These are phyloP conservation scores for Ditylenchus dipsaci DNA, from an alignment of 1,140 invertebrate species.

Conservation along the genomic window DNA sequence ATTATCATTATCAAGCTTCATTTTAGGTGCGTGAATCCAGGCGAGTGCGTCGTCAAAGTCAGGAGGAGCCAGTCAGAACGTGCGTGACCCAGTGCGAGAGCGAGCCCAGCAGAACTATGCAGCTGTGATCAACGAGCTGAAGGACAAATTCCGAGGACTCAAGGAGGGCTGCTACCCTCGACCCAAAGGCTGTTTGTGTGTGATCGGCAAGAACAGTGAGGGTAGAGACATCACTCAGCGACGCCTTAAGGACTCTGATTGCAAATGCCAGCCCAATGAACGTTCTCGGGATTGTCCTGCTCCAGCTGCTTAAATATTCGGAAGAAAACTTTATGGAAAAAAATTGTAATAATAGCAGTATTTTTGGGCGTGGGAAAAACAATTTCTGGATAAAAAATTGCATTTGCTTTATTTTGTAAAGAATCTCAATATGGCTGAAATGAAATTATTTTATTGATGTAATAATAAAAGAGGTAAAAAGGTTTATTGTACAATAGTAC, in stretches of 20 bases:
- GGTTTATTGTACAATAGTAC: too few relatives aligned
- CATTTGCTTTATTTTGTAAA: too few relatives aligned
- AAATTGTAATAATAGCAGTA: too few relatives aligned
- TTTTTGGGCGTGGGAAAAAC: too few relatives aligned
- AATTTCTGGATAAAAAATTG: too few relatives aligned
- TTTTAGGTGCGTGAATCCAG: neutral
- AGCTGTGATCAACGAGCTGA: constrained; percentile 44
- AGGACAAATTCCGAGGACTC: constrained; percentile 40
- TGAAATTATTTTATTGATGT: neutral
- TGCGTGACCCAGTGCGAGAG: constrained; percentile 44
- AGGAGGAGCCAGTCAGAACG: constrained; percentile 33
- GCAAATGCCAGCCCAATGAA: constrained; percentile 42
- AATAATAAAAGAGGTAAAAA: too few relatives aligned
- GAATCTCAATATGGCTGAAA: neutral
- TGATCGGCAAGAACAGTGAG: constrained; percentile 38
- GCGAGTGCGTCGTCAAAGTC: constrained; percentile 3
- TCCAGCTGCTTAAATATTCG: constrained; percentile 30
- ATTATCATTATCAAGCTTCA: neutral
- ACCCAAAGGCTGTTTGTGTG: constrained; percentile 48
- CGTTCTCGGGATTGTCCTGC: constrained; percentile 33
- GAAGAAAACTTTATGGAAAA: neutral
- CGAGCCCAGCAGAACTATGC: constrained; percentile 45
- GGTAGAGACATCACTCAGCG: constrained; percentile 49
- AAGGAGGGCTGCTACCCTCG: constrained; percentile 44
- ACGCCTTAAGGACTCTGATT: constrained; percentile 44